These are phyloP conservation scores for Mythimna pallens DNA, from an alignment of 2,888 invertebrate genomes.

Conservation along the genomic window DNA sequence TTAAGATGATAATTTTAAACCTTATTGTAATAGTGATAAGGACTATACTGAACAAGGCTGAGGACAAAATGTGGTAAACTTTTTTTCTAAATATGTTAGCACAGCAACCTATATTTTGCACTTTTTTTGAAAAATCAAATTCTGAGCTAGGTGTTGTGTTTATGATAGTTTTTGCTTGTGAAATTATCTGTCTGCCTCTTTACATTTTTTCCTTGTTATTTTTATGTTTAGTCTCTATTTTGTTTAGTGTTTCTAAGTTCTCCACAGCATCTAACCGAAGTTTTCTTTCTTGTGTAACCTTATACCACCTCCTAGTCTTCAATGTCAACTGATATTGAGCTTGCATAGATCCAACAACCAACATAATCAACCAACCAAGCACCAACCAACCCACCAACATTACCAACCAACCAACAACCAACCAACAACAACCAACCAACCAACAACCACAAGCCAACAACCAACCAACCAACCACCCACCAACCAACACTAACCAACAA, in stretches of 20 bases:
- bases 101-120: conserved; percentile 48
- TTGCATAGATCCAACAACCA: no score
- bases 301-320: no score
- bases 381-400: no score
- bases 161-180: conserved; percentile 11
- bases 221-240: conserved; percentile 3
- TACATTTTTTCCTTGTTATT: background rate
- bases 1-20: conserved; percentile 27
- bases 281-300: no score
- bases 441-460: no score
- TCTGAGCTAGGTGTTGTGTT: background rate
- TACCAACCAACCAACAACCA: no score
- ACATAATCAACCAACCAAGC: no score
- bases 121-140: conserved; percentile 12
- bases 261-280: no score
- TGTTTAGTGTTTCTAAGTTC: background rate
- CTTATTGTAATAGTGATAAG: background rate
- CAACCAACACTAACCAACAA: no score
- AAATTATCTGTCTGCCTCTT: background rate
- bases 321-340: no score
- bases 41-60: background rate
- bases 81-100: background rate
- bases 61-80: conserved; percentile 9
- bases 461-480: no score
- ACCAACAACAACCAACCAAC: no score